These are phyloP conservation scores for Octodon degus DNA, from an alignment of 2,113 vertebrate genomes.

Conservation along the genomic window DNA sequence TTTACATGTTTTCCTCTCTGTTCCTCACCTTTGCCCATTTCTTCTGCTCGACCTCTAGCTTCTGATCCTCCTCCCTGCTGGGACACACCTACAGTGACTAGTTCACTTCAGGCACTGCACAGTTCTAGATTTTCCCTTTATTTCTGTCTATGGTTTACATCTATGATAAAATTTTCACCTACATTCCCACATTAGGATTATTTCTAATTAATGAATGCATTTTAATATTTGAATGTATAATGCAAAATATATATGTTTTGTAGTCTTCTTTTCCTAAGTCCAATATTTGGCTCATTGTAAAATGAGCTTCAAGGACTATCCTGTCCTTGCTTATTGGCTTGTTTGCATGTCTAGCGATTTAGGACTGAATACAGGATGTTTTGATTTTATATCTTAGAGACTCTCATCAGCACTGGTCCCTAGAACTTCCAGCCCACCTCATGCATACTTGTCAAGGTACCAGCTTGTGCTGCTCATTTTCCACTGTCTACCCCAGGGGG, in stretches of 20 bases:
- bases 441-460: background rate
- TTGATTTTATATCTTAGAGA: background rate
- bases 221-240: background rate
- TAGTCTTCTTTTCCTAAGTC: background rate
- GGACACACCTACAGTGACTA: background rate
- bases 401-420: background rate
- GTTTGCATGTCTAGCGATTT: background rate
- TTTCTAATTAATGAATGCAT: background rate
- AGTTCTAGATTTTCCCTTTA: conserved; percentile 25
- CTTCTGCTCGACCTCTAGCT: background rate
- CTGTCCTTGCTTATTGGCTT: background rate
- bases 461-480: background rate
- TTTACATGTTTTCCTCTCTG: background rate
- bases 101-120: background rate
- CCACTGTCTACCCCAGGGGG: background rate
- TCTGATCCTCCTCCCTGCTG: background rate
- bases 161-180: background rate
- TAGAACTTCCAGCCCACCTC: background rate
- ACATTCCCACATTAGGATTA: background rate
- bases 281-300: background rate
- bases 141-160: background rate
- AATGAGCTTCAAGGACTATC: background rate
- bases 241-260: background rate
- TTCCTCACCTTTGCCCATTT: conserved; percentile 3
- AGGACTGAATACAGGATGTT: background rate